Base-by-base conservation (phyloP, 1,140 invertebrate genomes). In the Drosophila pruinosa region DNA sequence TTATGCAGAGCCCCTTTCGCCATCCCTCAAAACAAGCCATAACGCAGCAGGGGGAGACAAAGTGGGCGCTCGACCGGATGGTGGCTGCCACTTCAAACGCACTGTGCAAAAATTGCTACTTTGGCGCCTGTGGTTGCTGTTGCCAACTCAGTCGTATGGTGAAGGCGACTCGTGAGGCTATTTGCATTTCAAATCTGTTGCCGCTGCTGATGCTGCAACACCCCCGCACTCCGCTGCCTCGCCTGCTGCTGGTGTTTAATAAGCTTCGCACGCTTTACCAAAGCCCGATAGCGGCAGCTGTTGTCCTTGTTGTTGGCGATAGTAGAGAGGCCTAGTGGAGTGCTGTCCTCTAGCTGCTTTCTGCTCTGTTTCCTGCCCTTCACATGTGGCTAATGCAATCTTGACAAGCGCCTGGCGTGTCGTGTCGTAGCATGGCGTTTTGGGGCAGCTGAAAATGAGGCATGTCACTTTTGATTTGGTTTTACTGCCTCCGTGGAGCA, bases 381-480 rank as follows among this genome's bases (percentile, higher is more conserved):
- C 50, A 50, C 54, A 58, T 53, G 43, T 50, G 61, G 72, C 80
- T 86, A 86, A 85, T 81, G 81, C 81, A 86, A 85, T 85, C 81
- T 81, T 77, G 80, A 85, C 80, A 77, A 79, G 76, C 67, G 72
- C 41, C 59, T 39, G 62, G 15, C 45, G 28, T 54, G 26, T 45
- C 31, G 31, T n/a, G n/a, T 41, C n/a, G n/a, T n/a, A n/a, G n/a
- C n/a, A 7, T 21, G 17, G 17, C 17, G 19, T 54, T 19, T 43
- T 43, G 36, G 22, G 56, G 56, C 63, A 72, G 48, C 80, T 76
- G 63, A 85, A 85, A 85, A 85, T 85, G 82, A 81, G 81, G 81
- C 81, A 74, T 86, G 81, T 77, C 81, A 81, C 81, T 85, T 85
- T 81, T 86, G 81, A 85, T 80, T 85, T 63, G 81, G 77, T 80